phyloP scores from a whole-genome alignment of 2,113 vertebrate genomes.

The Merops nubicus region DNA sequence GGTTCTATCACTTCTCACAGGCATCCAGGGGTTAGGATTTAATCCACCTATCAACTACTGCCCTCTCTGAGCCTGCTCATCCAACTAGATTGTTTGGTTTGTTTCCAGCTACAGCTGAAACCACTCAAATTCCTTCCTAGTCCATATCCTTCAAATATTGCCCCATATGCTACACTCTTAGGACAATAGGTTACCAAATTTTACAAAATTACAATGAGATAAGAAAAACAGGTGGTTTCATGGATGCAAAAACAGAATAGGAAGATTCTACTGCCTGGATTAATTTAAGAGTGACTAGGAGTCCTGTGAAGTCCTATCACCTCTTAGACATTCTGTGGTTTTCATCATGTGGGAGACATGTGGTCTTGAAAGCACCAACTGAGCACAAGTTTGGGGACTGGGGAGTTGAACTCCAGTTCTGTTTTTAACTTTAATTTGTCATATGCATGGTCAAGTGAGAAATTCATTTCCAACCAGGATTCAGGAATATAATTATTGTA shows the following conservation, averaged over 20 bases:
- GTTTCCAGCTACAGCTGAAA: background rate
- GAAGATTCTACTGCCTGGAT: background rate
- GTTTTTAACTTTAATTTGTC: background rate
- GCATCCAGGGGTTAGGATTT: too few relatives aligned
- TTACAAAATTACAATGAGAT: background rate
- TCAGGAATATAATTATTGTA: background rate
- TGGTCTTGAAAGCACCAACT: background rate
- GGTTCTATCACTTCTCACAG: background rate
- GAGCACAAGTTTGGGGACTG: background rate
- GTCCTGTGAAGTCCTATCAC: background rate
- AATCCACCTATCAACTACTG: too few relatives aligned
- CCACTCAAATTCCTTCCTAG: background rate
- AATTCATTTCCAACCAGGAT: background rate
- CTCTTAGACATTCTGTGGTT: background rate
- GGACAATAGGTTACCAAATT: background rate
- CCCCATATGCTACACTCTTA: accelerated
- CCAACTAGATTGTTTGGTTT: background rate
- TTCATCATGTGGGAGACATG: accelerated
- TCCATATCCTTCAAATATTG: background rate
- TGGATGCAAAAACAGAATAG: background rate
- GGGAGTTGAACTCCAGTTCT: background rate
- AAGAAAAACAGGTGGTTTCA: background rate
- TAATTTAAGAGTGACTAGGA: background rate
- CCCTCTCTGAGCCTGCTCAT: background rate
- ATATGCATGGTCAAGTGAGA: background rate